phyloP scores from a whole-genome alignment of 2,797 vertebrate genomes.

The Myioborus melanocephalus region DNA sequence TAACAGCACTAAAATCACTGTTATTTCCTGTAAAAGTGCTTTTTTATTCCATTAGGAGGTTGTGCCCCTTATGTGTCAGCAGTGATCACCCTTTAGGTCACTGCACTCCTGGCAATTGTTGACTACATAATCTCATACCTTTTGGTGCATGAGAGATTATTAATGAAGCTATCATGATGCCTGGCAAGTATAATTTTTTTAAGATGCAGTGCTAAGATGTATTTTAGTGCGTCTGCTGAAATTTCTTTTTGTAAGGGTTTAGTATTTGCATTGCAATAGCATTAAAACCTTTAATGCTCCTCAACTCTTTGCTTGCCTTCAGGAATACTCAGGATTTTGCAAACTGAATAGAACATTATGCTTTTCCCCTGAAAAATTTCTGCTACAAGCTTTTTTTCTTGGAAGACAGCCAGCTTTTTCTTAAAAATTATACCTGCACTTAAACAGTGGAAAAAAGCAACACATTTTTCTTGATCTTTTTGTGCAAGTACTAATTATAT shows the following conservation, averaged over 20 bases:
- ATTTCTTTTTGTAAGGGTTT: neutral
- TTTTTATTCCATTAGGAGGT: neutral
- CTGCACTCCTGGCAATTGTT: neutral
- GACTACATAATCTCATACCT: neutral
- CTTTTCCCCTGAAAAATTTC: neutral
- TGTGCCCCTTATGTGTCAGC: neutral
- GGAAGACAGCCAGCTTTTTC: neutral
- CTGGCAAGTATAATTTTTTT: neutral
- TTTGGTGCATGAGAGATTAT: neutral
- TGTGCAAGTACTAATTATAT: neutral
- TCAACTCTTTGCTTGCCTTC: neutral
- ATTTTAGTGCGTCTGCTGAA: neutral
- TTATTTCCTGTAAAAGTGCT: neutral
- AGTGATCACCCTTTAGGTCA: neutral
- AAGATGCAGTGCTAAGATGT: neutral
- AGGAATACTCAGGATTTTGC: neutral
- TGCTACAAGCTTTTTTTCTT: neutral
- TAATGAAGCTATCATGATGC: neutral
- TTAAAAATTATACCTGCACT: neutral
- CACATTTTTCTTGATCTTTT: neutral
- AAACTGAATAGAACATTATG: neutral
- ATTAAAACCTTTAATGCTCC: neutral
- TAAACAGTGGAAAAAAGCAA: neutral
- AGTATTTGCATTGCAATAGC: neutral
- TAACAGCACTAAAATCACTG: neutral